These are phyloP conservation scores for Kradibia gibbosae DNA, from an alignment of 1,140 invertebrate species.

Conservation along the genomic window DNA sequence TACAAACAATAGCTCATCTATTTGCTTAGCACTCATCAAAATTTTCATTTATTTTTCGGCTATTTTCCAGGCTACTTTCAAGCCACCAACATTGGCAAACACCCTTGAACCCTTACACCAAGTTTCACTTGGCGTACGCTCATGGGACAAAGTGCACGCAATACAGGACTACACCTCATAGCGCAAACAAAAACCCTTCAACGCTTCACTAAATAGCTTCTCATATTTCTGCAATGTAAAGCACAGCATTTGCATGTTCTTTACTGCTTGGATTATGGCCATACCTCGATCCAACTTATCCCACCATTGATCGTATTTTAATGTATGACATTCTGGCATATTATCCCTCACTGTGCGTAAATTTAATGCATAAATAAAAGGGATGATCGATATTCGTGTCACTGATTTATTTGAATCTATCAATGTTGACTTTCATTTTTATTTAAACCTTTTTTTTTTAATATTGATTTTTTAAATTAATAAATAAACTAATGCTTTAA, in stretches of 20 bases:
- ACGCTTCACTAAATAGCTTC: neutral
- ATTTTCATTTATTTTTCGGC: conserved; percentile 12
- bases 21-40: neutral
- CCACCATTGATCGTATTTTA: neutral
- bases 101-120: neutral
- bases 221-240: neutral
- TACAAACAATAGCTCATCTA: neutral
- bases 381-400: neutral
- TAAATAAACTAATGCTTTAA: no score
- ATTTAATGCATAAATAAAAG: no score
- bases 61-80: neutral
- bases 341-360: neutral
- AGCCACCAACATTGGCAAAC: neutral
- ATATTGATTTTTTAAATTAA: no score
- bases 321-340: neutral
- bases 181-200: neutral
- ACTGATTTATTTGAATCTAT: conserved; percentile 9
- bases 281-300: neutral
- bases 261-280: neutral
- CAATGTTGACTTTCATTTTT: no score
- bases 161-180: neutral
- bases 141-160: neutral
- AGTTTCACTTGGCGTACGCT: neutral
- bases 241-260: conserved; percentile 1
- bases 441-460: no score